Base-by-base conservation (phyloP, 64 coral and sea anemone species). In the Porites lutea region DNA sequence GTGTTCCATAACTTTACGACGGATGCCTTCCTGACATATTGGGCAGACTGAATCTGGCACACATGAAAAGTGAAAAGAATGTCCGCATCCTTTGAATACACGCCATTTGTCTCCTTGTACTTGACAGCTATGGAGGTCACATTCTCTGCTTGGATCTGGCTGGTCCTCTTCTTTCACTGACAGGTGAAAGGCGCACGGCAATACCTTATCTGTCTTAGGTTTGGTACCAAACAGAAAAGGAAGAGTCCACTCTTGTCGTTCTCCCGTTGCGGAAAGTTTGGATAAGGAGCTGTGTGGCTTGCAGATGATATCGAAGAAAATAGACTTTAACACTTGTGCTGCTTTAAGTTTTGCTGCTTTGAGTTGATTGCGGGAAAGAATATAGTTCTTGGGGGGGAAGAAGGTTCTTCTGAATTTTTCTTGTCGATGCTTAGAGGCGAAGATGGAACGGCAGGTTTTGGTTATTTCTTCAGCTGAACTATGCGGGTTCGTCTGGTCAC, bases 341-440 rank as follows among this genome's bases (percentile, higher is more conserved):
- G 65, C 65, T 67, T 67, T 67, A n/a, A 88, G 48, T 87, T 87
- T 16, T 27, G 65, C 59, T 87, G 83, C 37, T 65, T 87, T 87
- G 64, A 46, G 27, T 71, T 88, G 22, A n/a, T n/a, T n/a, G n/a
- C n/a, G n/a, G n/a, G n/a, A n/a, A n/a, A n/a, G n/a, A n/a, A n/a
- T n/a, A n/a, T n/a, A n/a, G n/a, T n/a, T n/a, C n/a, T n/a, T n/a
- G n/a, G n/a, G n/a, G n/a, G n/a, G n/a, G n/a, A n/a, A n/a, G n/a
- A n/a, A n/a, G n/a, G n/a, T n/a, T n/a, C n/a, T n/a, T n/a, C n/a
- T n/a, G n/a, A n/a, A n/a, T n/a, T n/a, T n/a, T n/a, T n/a, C n/a
- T n/a, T n/a, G n/a, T n/a, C n/a, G n/a, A n/a, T n/a, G n/a, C n/a
- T n/a, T n/a, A n/a, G n/a, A n/a, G n/a, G n/a, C n/a, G n/a, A n/a